Percentiles rank a stretch among this genome's conserved stretches.
Evolutionary conservation across 2,888 invertebrate species (phyloP).

Genomic region (Uloborus plumipes): DNA sequence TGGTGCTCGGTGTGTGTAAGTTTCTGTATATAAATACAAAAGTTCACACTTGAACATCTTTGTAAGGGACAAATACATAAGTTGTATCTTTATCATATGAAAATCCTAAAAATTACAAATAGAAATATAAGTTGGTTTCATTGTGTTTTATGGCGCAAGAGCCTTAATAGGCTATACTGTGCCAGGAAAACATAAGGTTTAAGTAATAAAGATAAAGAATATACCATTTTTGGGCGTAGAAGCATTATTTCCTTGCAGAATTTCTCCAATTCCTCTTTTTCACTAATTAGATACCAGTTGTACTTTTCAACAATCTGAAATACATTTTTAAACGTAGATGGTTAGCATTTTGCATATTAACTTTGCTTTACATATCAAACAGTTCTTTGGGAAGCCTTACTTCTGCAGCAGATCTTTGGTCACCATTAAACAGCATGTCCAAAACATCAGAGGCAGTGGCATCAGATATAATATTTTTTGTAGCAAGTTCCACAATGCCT

Average conservation of each 20-base stretch:
- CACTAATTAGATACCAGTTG: slow-evolving; percentile 78
- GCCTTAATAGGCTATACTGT: too few species aligned
- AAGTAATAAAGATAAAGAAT: neutral
- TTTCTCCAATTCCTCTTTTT: slow-evolving; percentile 76
- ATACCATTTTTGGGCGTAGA: slow-evolving; percentile 74
- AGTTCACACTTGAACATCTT: too few species aligned
- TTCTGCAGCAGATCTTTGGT: slow-evolving; percentile 71
- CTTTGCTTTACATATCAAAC: neutral
- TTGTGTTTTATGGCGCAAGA: too few species aligned
- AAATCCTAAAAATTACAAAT: too few species aligned
- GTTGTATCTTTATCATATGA: too few species aligned
- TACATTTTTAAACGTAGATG: slow-evolving; percentile 67
- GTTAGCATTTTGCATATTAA: too few species aligned
- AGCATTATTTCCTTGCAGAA: slow-evolving; percentile 78
- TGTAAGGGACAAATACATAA: too few species aligned
- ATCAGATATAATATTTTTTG: slow-evolving; percentile 75
- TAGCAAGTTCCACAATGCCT: slow-evolving; percentile 78
- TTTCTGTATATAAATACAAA: too few species aligned
- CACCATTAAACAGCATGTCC: slow-evolving; percentile 73
- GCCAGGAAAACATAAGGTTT: too few species aligned
- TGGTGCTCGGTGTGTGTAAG: too few species aligned
- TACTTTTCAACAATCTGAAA: slow-evolving; percentile 77
- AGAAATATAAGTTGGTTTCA: too few species aligned
- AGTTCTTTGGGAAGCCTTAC: slow-evolving; percentile 68
- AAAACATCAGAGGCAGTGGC: slow-evolving; percentile 75